Conservation (phyloP, 2,797 vertebrate genomes). For the Pangasius macronema region DNA sequence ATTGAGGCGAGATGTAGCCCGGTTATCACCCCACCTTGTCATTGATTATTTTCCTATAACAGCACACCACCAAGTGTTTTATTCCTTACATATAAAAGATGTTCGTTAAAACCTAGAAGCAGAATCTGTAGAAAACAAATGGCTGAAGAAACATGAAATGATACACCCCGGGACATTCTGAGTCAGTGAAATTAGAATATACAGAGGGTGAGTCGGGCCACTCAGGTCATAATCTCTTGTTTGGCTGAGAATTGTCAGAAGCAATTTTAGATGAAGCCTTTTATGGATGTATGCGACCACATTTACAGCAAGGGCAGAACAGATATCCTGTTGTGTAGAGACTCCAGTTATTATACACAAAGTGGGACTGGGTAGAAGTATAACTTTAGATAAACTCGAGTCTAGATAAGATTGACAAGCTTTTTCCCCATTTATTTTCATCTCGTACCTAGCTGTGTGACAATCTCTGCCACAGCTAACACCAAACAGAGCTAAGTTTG, state of each 20-base stretch:
- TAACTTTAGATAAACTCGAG: too few species aligned
- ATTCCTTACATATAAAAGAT: background rate
- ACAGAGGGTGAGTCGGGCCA: background rate
- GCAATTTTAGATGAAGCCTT: conserved; percentile 1
- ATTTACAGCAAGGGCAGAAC: conserved; percentile 15
- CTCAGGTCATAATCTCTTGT: background rate
- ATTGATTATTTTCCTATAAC: background rate
- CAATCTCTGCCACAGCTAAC: background rate
- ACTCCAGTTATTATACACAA: too few species aligned
- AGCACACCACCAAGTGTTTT: background rate
- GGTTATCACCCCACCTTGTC: background rate
- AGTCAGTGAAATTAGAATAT: conserved; percentile 15
- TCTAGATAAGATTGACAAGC: too few species aligned
- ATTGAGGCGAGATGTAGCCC: too few species aligned
- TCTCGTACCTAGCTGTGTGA: background rate
- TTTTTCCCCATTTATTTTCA: background rate
- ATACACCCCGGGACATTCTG: background rate
- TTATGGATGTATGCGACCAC: background rate
- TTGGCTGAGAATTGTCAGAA: conserved; percentile 16
- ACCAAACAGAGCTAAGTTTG: background rate
- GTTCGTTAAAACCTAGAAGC: background rate
- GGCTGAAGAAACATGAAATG: background rate
- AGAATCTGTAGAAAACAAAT: background rate
- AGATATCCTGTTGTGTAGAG: conserved; percentile 3
- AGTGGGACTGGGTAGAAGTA: too few species aligned